Evolutionary conservation across 2,888 invertebrate species (phyloP), one percentile per base, ranked within the genome.

Genomic region (Empis livida): DNA sequence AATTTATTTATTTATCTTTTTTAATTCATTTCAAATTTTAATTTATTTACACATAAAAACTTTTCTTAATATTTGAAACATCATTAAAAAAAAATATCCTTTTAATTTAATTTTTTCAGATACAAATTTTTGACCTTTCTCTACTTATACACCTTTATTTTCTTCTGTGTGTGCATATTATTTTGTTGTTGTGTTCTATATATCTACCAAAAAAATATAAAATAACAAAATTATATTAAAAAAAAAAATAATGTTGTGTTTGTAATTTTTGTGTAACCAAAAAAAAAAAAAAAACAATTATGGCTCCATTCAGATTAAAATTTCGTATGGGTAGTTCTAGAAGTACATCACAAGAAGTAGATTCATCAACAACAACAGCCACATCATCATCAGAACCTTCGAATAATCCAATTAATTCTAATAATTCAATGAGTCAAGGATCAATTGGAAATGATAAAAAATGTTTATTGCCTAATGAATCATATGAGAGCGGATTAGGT

Each of bases 241-340:
- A 17, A 10, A 16, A 39, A 39, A 17, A 38, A 39, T 27, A 27
- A 27, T 27, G 23, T 27, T 27, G 23, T 6, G 8, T 27, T 6
- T 27, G 23, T 27, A 27, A 27, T 27, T 27, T 27, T 27, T 27
- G 5, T 27, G 3, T 20, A 5, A 5, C 5, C 3, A 3, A 35
- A 17, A 40, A 40, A 40, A 10, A 40, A 41, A 23, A 41, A 23
- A 20, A 23, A 11, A 6, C 13, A 23, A 23, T 47, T 30, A 70
- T 70, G 70, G 70, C 70, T 35, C 70, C 70, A 20, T 70, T 70
- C 54, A 70, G 70, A 57, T 59, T 70, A 39, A 69, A 69, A 59
- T 70, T 70, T 58, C 68, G 70, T 47, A 68, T 68, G 68, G 67
- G 68, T 46, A 59, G 67, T 56, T 69, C 69, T 16, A 59, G 70